A percentile compares a stretch with the other conserved stretches of the same genome.
Conservation (phyloP, 92 coral and sea anemone genomes). For the Chrysogorgia sp. region DNA sequence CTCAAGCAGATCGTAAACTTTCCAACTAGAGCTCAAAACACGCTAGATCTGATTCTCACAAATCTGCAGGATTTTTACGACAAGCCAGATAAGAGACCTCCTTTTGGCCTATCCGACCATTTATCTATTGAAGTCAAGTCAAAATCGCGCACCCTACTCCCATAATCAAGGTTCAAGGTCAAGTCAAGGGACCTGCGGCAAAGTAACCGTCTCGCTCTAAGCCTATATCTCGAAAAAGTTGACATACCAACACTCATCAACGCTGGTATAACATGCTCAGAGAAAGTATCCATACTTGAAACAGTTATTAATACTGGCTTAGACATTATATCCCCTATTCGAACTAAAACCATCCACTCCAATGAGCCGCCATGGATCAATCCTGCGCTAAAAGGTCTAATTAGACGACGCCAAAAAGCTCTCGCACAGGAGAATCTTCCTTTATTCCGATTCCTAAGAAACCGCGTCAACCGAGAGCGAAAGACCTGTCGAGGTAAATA, state of each 20-base stretch:
- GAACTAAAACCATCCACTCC: too few relatives aligned
- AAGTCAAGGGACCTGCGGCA: conserved; percentile 52
- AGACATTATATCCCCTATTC: conserved; percentile 55
- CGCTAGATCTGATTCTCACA: conserved; percentile 15
- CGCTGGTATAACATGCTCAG: conserved; percentile 51
- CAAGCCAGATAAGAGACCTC: conserved; percentile 3
- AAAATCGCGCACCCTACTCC: conserved; percentile 33
- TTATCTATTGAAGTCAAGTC: conserved; percentile 47
- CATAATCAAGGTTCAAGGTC: conserved; percentile 25
- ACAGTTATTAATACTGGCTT: conserved; percentile 53
- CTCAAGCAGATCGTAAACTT: conserved; percentile 39
- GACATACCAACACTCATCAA: conserved; percentile 45
- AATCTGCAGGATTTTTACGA: too few relatives aligned
- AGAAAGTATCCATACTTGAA: conserved; percentile 59
- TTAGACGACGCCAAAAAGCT: conserved; percentile 47
- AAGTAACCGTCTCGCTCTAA: conserved; percentile 47
- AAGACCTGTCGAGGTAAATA: conserved; percentile 39
- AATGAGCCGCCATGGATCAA: conserved; percentile 72
- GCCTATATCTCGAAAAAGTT: conserved; percentile 41
- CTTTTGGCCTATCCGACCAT: conserved; percentile 55
- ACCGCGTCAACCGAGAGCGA: conserved; percentile 57
- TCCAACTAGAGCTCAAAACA: conserved; percentile 38
- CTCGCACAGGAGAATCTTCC: conserved; percentile 43
- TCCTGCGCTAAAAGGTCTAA: conserved; percentile 57
- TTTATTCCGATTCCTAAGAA: conserved; percentile 29